Evolutionary conservation across 92 coral and sea anemone genomes (phyloP).

Genomic region (Galaxea fascicularis): DNA sequence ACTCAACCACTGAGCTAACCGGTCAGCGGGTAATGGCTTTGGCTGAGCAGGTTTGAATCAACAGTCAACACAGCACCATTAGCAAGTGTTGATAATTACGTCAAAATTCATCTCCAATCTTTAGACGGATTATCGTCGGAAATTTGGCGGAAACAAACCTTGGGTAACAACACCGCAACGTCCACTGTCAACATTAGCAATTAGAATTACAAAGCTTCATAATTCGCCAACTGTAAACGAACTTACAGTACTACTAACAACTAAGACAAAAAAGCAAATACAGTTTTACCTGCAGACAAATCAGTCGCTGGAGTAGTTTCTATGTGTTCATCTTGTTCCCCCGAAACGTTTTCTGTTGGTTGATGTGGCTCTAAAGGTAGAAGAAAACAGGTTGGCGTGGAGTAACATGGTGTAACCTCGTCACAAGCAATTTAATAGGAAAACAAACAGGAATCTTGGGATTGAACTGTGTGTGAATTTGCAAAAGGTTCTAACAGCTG

Average conservation of each 20-base stretch:
- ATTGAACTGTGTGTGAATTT: too few relatives aligned
- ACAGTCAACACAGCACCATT: not conserved
- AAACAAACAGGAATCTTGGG: too few relatives aligned
- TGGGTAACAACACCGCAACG: too few relatives aligned
- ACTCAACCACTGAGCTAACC: too few relatives aligned
- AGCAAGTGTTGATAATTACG: not conserved
- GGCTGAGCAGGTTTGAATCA: not conserved
- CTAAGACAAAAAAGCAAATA: not conserved
- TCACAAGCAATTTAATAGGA: too few relatives aligned
- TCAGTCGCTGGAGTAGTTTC: not conserved
- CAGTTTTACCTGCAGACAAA: conserved; percentile 2
- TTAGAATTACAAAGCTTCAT: not conserved
- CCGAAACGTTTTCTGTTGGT: not conserved
- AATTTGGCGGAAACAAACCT: too few relatives aligned
- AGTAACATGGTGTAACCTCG: too few relatives aligned
- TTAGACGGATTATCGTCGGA: too few relatives aligned
- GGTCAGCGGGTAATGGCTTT: too few relatives aligned
- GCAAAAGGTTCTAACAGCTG: too few relatives aligned
- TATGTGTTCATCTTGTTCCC: conserved; percentile 11
- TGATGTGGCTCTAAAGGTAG: not conserved
- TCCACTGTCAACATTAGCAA: not conserved
- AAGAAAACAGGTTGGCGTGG: not conserved
- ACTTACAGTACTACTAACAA: not conserved
- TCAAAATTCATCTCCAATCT: too few relatives aligned
- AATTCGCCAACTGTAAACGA: not conserved